Percentiles rank a stretch among this genome's conserved stretches.
These are phyloP conservation scores for Axea sp. DNA, from an alignment of 2,888 invertebrate species.

Conservation along the genomic window DNA sequence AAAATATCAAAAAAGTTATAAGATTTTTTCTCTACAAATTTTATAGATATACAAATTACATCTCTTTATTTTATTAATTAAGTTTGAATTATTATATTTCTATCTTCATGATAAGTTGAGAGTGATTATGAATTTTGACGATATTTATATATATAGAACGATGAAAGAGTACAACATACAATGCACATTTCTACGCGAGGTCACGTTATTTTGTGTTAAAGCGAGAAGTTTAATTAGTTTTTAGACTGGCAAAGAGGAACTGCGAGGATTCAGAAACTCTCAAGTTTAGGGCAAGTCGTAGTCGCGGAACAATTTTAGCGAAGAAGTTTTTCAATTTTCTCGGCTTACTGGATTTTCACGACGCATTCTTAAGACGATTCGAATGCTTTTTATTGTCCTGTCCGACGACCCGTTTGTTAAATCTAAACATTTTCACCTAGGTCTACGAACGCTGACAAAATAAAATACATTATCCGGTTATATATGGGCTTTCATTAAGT, in stretches of 20 bases:
- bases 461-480: slow-evolving; percentile 27
- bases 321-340: slow-evolving; percentile 79
- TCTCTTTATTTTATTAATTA: no score
- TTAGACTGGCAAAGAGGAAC: slow-evolving; percentile 70
- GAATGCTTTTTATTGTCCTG: slow-evolving; percentile 65
- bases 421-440: slow-evolving; percentile 29
- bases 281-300: slow-evolving; percentile 72
- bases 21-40: no score
- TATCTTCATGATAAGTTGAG: no score
- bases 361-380: slow-evolving; percentile 59
- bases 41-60: no score
- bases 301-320: slow-evolving; percentile 75
- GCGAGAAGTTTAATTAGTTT: slow-evolving; percentile 79
- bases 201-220: slow-evolving; percentile 63
- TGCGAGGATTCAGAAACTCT: slow-evolving; percentile 52
- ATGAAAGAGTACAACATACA: no score
- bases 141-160: no score
- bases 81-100: no score
- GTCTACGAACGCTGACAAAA: slow-evolving; percentile 12
- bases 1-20: no score
- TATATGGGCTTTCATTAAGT: slow-evolving; percentile 35
- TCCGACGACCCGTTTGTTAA: slow-evolving; percentile 66
- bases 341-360: slow-evolving; percentile 66
- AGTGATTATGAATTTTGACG: no score
- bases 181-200: no score